A percentile compares a stretch with the other conserved stretches of the same genome.
Evolutionary conservation across 2,797 vertebrate species (phyloP).

Genomic region (Acrossocheilus fasciatus): DNA sequence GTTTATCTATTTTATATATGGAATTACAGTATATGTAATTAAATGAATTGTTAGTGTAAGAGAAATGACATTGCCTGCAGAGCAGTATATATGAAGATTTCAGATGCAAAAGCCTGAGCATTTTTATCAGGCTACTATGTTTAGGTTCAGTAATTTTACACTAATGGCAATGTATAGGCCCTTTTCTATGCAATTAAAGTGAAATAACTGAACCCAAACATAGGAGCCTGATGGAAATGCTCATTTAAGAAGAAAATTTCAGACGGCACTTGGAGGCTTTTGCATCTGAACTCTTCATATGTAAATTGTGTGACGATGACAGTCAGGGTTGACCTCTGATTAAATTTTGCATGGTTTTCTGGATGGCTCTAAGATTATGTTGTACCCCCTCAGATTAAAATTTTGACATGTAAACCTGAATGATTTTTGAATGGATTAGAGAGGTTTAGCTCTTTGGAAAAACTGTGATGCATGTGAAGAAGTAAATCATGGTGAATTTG

Average conservation of each 20-base stretch:
- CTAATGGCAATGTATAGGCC: too few species aligned
- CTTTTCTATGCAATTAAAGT: too few species aligned
- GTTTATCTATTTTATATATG: neutral
- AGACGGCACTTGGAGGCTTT: too few species aligned
- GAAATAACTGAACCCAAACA: too few species aligned
- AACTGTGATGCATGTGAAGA: conserved; percentile 27
- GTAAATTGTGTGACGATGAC: conserved; percentile 12
- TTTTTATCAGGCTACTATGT: too few species aligned
- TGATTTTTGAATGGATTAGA: conserved; percentile 50
- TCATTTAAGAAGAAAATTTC: too few species aligned
- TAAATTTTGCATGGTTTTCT: conserved; percentile 47
- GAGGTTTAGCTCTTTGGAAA: conserved; percentile 41
- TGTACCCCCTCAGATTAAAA: conserved; percentile 14
- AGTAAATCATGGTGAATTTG: conserved; percentile 22
- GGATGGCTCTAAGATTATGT: conserved; percentile 26
- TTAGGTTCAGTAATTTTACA: too few species aligned
- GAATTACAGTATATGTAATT: neutral
- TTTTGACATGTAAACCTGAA: conserved; percentile 29
- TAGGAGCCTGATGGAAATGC: too few species aligned
- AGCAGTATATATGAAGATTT: neutral
- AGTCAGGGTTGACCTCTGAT: conserved; percentile 45
- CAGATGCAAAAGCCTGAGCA: too few species aligned
- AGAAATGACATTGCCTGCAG: neutral
- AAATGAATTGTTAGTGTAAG: neutral
- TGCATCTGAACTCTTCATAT: neutral